Base-by-base conservation (phyloP, 2,113 vertebrate species). In the Calyptomena viridis region DNA sequence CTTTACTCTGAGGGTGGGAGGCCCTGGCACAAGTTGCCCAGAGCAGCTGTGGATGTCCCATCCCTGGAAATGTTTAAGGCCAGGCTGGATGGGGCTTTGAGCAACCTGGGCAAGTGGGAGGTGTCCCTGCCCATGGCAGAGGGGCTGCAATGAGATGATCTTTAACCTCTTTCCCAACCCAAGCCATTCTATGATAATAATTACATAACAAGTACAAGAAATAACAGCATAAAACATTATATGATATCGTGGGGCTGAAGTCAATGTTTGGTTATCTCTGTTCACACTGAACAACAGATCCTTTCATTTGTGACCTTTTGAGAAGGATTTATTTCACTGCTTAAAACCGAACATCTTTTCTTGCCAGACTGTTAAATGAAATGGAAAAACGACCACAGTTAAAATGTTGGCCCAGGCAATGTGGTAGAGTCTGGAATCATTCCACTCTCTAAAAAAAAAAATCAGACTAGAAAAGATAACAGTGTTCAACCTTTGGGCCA, bases 51-150 rank as follows among this genome's bases (percentile, higher is more conserved):
- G 30, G 30, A 16, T 76, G 15, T 8, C 3, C 11, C 31, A 68
- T 59, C 14, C 2, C 49, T 31, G 31, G 31, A 21, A 49, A 16
- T 21, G 25, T 25, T 50, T 7, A 50, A 50, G 25, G 8, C 12
- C 13, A 44, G 27, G 21, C 3, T 42, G 17, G 37, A 31, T 27
- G 37, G 31, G 22, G 17, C 30, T 42, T 25, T 25, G 53, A 22
- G 31, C 8, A 77, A 19, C 3, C 3, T 44, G 14, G 4, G 37
- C 37, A 18, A 37, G 27, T 1, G 1, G 33, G 31, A 59, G 4
- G 7, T 37, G 28, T 22, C 27, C 17, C 8, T 68, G 33, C 4
- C 8, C 5, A 7, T 1, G 8, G 17, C 9, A 23, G 9, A 4
- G 11, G 14, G 1, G 3, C 31, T 50, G 31, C 37, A 76, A 44